These are phyloP conservation scores for Phlogophora meticulosa DNA, from an alignment of 2,888 invertebrate genomes.

Conservation along the genomic window DNA sequence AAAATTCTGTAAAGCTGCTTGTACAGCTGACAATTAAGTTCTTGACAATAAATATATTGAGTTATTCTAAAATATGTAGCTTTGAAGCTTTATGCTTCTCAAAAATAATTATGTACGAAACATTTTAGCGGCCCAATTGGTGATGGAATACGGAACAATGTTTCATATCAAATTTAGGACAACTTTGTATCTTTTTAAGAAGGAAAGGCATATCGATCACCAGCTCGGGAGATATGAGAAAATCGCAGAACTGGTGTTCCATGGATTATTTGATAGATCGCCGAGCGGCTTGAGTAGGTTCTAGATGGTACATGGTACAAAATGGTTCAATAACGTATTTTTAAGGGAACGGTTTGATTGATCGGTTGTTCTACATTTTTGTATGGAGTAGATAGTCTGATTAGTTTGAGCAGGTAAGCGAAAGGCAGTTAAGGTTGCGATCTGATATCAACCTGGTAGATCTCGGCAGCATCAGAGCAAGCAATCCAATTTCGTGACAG, in stretches of 20 bases:
- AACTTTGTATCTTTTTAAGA: slow-evolving; percentile 75
- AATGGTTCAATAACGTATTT: slow-evolving; percentile 39
- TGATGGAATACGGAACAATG: slow-evolving; percentile 75
- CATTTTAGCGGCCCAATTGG: slow-evolving; percentile 72
- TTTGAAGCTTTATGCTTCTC: rapidly evolving
- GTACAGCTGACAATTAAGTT: too few species aligned
- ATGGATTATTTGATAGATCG: slow-evolving; percentile 72
- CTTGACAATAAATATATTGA: background rate
- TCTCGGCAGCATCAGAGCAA: too few species aligned
- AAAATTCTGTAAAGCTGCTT: too few species aligned
- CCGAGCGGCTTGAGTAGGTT: slow-evolving; percentile 35
- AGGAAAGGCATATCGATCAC: slow-evolving; percentile 73
- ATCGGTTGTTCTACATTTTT: slow-evolving; percentile 40
- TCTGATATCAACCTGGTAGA: too few species aligned
- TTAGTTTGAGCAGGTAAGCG: slow-evolving; percentile 5
- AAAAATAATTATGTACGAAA: slow-evolving; percentile 21
- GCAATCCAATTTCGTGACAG: too few species aligned
- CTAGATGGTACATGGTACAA: slow-evolving; percentile 39
- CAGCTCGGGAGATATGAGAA: slow-evolving; percentile 63
- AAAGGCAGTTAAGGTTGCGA: too few species aligned
- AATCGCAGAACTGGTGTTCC: slow-evolving; percentile 66
- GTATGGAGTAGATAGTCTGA: slow-evolving; percentile 8
- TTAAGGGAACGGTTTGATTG: slow-evolving; percentile 62
- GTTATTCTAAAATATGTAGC: background rate
- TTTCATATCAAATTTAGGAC: slow-evolving; percentile 75